phyloP scores from a whole-genome alignment of 2,797 vertebrate genomes.

The Synaphobranchus kaupii region DNA sequence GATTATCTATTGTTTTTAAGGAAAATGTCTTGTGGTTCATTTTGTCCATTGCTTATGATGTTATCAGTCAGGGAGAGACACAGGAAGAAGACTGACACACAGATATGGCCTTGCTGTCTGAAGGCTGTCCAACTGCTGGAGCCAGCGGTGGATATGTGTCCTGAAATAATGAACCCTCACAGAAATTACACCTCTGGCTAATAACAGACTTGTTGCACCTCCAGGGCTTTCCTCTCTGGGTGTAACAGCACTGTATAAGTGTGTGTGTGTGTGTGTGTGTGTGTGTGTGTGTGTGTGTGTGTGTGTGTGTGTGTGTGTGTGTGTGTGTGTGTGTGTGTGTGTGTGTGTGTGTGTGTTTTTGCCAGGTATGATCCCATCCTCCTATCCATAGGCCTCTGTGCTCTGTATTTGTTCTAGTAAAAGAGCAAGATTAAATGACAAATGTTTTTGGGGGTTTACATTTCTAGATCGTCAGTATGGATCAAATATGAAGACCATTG shows the following conservation, averaged over 20 bases:
- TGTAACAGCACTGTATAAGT: neutral
- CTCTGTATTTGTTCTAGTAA: too few species aligned
- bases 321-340: neutral
- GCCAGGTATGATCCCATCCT: neutral
- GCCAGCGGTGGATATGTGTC: neutral
- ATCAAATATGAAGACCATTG: too few species aligned
- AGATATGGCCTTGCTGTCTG: neutral
- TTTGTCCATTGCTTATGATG: neutral
- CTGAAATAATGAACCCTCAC: slow-evolving; percentile 55
- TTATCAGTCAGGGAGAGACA: neutral
- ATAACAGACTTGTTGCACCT: slow-evolving; percentile 51
- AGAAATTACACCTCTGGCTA: slow-evolving; percentile 53
- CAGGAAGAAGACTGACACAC: neutral
- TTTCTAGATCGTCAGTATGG: too few species aligned
- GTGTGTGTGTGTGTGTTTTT: neutral
- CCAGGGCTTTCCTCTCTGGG: neutral
- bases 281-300: neutral
- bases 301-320: neutral
- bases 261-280: neutral
- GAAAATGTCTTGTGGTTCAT: neutral
- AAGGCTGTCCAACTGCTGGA: neutral
- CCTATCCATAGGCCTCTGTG: too few species aligned
- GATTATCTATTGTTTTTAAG: neutral
- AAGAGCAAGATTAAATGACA: too few species aligned
- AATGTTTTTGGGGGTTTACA: too few species aligned